Evolutionary conservation across 2,888 invertebrate genomes (phyloP), one percentile per base, ranked within the genome.

Genomic region (Platycnemis pennipes): DNA sequence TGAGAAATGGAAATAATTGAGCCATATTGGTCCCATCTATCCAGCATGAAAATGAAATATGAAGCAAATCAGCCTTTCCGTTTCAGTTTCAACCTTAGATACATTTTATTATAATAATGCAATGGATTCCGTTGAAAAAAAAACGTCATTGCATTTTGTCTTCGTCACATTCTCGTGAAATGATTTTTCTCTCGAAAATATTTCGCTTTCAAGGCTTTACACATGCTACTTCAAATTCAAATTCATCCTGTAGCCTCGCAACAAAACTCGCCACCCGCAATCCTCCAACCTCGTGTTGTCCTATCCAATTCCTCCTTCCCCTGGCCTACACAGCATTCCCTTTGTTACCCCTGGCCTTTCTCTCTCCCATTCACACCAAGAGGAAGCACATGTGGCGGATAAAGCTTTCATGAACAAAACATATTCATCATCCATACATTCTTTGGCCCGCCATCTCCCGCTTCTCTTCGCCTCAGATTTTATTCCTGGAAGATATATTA

Each of bases 371-470:
- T 37, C 8, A 77, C 77, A 77, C 77, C 22, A 77, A 26, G n/a
- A 13, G 44, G 91, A 69, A 91, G 63, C 91, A 91, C 63, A 91
- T 91, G 91, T 91, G 63, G 91, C 91, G 63, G 89, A 56, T 89
- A 89, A 89, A 89, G 91, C 91, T 91, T 91, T 91, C 91, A 91
- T 91, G 91, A 69, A 91, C 63, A 44, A 91, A 91, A 63, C 45
- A 91, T 91, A 91, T 91, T 91, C 91, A 91, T 91, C 91, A 91
- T 91, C 91, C 63, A 91, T 91, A 91, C 91, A 69, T 69, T 91
- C 63, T 87, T 87, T 45, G 87, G 87, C 87, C 37, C 37, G 45
- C 45, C 87, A 46, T 44, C 63, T 63, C 56, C 37, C 42, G 44
- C 44, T 63, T 44, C 44, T 91, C 91, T 44, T 44, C 56, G 89